These are phyloP conservation scores for Poeciliopsis infans DNA, from an alignment of 2,797 vertebrate genomes.

Conservation along the genomic window DNA sequence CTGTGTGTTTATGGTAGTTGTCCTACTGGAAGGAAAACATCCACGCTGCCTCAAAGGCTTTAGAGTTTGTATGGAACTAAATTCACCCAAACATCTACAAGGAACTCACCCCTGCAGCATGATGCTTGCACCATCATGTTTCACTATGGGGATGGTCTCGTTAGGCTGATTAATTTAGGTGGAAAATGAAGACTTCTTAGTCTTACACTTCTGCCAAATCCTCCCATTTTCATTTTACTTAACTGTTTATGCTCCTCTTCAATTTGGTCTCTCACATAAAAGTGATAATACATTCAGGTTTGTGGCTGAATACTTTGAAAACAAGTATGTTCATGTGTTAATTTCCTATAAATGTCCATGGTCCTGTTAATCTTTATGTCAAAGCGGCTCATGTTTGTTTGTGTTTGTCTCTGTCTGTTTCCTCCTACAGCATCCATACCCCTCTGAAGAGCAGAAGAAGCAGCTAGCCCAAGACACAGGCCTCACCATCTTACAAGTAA, in stretches of 20 bases:
- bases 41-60: not conserved
- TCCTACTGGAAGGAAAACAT: not conserved
- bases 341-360: too few species aligned
- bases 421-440: constrained; percentile 95
- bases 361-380: constrained; percentile 43
- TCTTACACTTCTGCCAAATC: not conserved
- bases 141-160: not conserved
- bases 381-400: constrained; percentile 47
- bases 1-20: not conserved
- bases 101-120: not conserved
- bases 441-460: constrained; percentile 99
- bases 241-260: not conserved
- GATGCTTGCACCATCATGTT: not conserved
- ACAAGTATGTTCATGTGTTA: constrained; percentile 28
- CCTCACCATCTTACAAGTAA: constrained; percentile 99
- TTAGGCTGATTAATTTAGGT: not conserved
- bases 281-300: not conserved
- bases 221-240: not conserved
- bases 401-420: constrained; percentile 64
- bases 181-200: not conserved
- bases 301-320: not conserved
- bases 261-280: not conserved
- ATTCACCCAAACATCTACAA: not conserved
- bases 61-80: not conserved
- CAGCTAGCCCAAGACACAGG: constrained; percentile 99